Evolutionary conservation across 2,797 vertebrate genomes (phyloP).

Genomic region (Tokudaia tokunoshimensis): DNA sequence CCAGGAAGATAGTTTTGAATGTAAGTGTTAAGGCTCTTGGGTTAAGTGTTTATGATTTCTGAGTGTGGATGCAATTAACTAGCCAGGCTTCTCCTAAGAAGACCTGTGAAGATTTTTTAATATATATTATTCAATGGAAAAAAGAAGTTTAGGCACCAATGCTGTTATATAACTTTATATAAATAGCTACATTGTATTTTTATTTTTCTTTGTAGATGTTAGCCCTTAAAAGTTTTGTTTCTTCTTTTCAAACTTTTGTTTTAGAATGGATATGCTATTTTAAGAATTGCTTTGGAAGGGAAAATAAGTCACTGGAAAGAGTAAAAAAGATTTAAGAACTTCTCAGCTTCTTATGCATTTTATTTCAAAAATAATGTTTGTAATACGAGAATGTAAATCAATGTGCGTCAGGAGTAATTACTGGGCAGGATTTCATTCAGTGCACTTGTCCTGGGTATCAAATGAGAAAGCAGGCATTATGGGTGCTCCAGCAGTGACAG

Average conservation of each 20-base stretch:
- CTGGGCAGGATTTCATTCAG: not conserved
- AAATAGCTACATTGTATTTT: not conserved
- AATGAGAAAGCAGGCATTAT: conserved; percentile 17
- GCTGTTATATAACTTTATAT: conserved; percentile 12
- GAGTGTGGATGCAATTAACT: not conserved
- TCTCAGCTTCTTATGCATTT: conserved; percentile 36
- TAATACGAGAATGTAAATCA: not conserved
- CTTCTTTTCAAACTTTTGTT: conserved; percentile 52
- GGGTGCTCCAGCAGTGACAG: not conserved
- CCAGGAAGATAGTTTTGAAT: not conserved
- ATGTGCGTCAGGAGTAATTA: not conserved
- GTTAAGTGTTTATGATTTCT: not conserved
- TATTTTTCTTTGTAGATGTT: conserved; percentile 9
- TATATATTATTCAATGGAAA: not conserved
- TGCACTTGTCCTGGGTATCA: not conserved
- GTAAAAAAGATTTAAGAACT: conserved; percentile 20
- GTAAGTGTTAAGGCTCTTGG: not conserved
- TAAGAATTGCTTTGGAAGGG: not conserved
- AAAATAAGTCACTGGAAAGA: conserved; percentile 41
- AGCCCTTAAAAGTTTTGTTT: conserved; percentile 10
- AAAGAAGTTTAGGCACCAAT: not conserved
- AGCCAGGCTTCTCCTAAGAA: not conserved
- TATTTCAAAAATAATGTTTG: conserved; percentile 47
- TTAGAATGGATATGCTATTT: not conserved
- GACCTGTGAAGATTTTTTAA: not conserved